phyloP scores from a whole-genome alignment of 2,797 vertebrate species.

The Neosalanx taihuensis region DNA sequence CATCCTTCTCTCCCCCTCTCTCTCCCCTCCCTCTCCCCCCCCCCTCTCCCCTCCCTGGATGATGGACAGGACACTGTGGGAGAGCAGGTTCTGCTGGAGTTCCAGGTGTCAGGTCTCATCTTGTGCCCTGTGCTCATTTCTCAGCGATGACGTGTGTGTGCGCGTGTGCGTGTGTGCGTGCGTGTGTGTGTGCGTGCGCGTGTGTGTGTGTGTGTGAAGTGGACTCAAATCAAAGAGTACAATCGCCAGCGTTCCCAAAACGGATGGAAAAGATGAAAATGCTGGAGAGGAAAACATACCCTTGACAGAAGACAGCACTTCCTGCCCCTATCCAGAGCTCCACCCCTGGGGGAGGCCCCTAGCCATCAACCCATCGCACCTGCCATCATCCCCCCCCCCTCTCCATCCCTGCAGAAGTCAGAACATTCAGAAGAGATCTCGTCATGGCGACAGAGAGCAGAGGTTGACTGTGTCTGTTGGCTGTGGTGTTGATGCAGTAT shows the following conservation, averaged over 20 bases:
- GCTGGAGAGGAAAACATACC: constrained; percentile 68
- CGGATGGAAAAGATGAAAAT: constrained; percentile 55
- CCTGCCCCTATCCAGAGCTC: constrained; percentile 53
- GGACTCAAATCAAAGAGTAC: constrained; percentile 36
- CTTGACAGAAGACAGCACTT: constrained; percentile 78
- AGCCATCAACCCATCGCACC: neutral
- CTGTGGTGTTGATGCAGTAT: constrained; percentile 51
- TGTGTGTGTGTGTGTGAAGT: constrained; percentile 1
- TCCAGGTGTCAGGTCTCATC: constrained; percentile 50
- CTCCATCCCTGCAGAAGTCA: constrained; percentile 55
- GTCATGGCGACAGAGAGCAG: constrained; percentile 64
- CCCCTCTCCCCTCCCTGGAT: constrained; percentile 41
- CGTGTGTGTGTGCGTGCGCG: constrained; percentile 5
- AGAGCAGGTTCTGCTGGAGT: constrained; percentile 13
- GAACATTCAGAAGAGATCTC: constrained; percentile 78
- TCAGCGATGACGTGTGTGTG: constrained; percentile 33
- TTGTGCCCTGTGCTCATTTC: constrained; percentile 52
- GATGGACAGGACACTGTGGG: constrained; percentile 39
- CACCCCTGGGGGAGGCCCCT: constrained; percentile 33
- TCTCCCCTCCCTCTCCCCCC: constrained; percentile 29
- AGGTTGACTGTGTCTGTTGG: constrained; percentile 53
- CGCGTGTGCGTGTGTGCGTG: constrained; percentile 33
- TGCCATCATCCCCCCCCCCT: neutral
- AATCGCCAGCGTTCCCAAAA: constrained; percentile 60
- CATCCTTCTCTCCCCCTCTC: neutral